phyloP scores from a whole-genome alignment of 1,140 invertebrate species.

The Zeugodacus cucurbitae region DNA sequence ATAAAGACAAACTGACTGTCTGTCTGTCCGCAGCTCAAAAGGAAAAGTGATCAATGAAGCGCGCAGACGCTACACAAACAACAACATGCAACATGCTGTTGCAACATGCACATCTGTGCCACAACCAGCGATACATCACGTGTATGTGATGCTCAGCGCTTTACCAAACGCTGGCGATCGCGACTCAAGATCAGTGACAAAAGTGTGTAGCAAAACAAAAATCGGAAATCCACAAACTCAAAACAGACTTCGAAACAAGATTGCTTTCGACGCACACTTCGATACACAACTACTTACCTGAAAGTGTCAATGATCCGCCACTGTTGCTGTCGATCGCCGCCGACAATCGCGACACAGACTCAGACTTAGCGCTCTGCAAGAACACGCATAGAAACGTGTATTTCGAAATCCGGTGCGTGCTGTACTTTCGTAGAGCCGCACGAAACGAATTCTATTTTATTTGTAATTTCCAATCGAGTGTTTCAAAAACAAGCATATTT shows the following conservation, averaged over 20 bases:
- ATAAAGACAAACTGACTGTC: too few relatives aligned
- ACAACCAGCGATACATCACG: background rate
- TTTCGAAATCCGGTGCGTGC: background rate
- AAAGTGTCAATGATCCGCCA: background rate
- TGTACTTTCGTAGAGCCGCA: background rate
- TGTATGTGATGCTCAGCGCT: background rate
- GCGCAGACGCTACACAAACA: background rate
- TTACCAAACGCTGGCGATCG: background rate
- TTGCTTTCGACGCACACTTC: background rate
- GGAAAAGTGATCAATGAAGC: background rate
- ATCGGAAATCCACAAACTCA: background rate
- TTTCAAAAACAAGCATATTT: conserved; percentile 25
- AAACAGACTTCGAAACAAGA: background rate
- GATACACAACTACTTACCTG: background rate
- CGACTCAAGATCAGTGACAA: background rate
- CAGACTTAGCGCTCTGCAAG: background rate
- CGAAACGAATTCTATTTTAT: background rate
- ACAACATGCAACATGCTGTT: background rate
- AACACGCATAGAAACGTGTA: background rate
- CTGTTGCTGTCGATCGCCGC: background rate
- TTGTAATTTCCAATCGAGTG: background rate
- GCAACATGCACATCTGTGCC: background rate
- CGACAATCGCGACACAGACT: background rate
- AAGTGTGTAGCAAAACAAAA: background rate
- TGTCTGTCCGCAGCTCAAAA: background rate